A percentile compares a stretch with the other conserved stretches of the same genome.
Evolutionary conservation across 2,888 invertebrate species (phyloP).

Genomic region (Zonitis immaculata): DNA sequence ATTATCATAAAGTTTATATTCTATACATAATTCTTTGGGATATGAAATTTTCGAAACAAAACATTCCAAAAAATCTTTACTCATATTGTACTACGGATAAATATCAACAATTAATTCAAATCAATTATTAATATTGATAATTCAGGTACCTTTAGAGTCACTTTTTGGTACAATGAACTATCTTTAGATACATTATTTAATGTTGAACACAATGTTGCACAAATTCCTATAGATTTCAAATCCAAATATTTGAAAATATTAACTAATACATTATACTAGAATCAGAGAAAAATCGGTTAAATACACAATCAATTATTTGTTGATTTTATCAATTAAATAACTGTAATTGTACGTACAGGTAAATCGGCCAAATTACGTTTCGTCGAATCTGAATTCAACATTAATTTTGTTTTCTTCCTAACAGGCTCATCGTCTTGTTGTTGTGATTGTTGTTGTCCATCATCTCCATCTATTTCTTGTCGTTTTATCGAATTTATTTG

Average conservation of each 20-base stretch:
- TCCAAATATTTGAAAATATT: conserved; percentile 35
- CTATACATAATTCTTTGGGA: conserved; percentile 31
- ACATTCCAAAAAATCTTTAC: conserved; percentile 32
- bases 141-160: conserved; percentile 35
- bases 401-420: conserved; percentile 24
- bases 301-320: too few relatives aligned
- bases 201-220: conserved; percentile 34
- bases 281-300: conserved; percentile 9
- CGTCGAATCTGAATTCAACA: conserved; percentile 16
- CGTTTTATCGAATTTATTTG: conserved; percentile 5
- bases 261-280: conserved; percentile 32
- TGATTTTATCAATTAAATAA: too few relatives aligned
- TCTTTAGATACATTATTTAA: conserved; percentile 34
- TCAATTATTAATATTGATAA: too few relatives aligned
- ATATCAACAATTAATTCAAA: too few relatives aligned
- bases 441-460: not conserved
- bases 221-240: conserved; percentile 31
- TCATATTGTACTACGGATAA: conserved; percentile 38
- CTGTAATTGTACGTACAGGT: conserved; percentile 28
- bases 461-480: not conserved
- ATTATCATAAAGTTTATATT: conserved; percentile 32
- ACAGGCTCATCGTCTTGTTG: conserved; percentile 21
- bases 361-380: conserved; percentile 24
- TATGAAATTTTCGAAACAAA: conserved; percentile 32
- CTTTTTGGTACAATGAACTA: conserved; percentile 30